Evolutionary conservation across 2,888 invertebrate genomes (phyloP).

Genomic region (Dexiosoma caninum): DNA sequence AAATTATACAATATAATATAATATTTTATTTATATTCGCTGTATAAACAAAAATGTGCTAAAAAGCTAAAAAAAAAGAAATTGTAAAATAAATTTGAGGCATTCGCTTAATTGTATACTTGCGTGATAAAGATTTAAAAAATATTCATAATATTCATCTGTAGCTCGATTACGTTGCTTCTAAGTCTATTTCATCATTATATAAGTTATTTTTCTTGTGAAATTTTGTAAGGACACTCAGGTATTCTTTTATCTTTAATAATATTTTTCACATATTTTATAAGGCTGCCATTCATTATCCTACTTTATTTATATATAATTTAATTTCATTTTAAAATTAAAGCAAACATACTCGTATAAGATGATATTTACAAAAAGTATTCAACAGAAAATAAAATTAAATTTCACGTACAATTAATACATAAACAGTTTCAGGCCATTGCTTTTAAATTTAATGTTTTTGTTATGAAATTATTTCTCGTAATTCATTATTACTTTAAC

Average conservation of each 20-base stretch:
- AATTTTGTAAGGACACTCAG: slow-evolving; percentile 59
- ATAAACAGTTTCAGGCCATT: not conserved
- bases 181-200: slow-evolving; percentile 34
- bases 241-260: slow-evolving; percentile 12
- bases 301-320: not conserved
- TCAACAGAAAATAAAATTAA: not conserved
- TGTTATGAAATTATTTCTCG: not conserved
- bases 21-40: not conserved
- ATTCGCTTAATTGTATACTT: slow-evolving; percentile 32
- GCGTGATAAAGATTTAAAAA: slow-evolving; percentile 35
- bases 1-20: slow-evolving; percentile 1
- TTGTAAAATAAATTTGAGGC: slow-evolving; percentile 28
- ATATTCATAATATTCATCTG: slow-evolving; percentile 42
- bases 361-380: slow-evolving; percentile 31
- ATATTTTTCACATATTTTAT: slow-evolving; percentile 9
- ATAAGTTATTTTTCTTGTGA: slow-evolving; percentile 40
- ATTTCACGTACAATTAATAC: not conserved
- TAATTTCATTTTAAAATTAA: not conserved
- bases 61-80: slow-evolving; percentile 44
- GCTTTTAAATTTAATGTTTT: not conserved
- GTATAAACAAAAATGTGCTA: slow-evolving; percentile 45
- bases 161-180: slow-evolving; percentile 26
- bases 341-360: not conserved
- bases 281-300: slow-evolving; percentile 52
- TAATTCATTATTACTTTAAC: not conserved